These are phyloP conservation scores for Steinernema carpocapsae DNA, from an alignment of 2,888 invertebrate species.

Conservation along the genomic window DNA sequence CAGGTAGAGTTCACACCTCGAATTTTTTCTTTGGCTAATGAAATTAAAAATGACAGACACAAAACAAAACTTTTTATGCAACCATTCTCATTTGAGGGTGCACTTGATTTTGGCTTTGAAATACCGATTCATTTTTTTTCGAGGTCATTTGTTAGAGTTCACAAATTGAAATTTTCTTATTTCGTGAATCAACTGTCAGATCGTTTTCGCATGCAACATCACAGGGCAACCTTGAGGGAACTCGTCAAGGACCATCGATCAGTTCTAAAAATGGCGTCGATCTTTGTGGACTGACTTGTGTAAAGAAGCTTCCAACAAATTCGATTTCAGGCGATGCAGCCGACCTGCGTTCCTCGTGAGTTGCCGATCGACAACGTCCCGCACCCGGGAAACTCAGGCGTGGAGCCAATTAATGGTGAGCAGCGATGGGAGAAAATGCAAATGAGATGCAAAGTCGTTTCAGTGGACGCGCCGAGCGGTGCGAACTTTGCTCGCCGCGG, in stretches of 20 bases:
- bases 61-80: too few relatives aligned
- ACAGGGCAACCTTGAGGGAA: background rate
- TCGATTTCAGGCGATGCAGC: background rate
- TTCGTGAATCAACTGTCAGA: too few relatives aligned
- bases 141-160: too few relatives aligned
- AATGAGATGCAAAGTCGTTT: background rate
- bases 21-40: background rate
- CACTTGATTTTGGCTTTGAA: too few relatives aligned
- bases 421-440: background rate
- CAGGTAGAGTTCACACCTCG: background rate
- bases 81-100: too few relatives aligned
- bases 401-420: background rate
- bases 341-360: slow-evolving; percentile 25
- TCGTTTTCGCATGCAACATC: too few relatives aligned
- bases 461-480: background rate
- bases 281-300: too few relatives aligned
- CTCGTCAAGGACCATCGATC: background rate
- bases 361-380: background rate
- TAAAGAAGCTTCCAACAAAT: background rate
- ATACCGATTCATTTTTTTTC: too few relatives aligned
- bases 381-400: too few relatives aligned
- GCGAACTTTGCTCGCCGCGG: slow-evolving; percentile 24
- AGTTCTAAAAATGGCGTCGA: background rate
- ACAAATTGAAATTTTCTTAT: too few relatives aligned
- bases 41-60: background rate